A percentile compares a stretch with the other conserved stretches of the same genome.
These are phyloP conservation scores for Aurelia aurita complex sp. Pacific DNA, from an alignment of 30 jellyfish, hydroid and myxozoan species.

Conservation along the genomic window DNA sequence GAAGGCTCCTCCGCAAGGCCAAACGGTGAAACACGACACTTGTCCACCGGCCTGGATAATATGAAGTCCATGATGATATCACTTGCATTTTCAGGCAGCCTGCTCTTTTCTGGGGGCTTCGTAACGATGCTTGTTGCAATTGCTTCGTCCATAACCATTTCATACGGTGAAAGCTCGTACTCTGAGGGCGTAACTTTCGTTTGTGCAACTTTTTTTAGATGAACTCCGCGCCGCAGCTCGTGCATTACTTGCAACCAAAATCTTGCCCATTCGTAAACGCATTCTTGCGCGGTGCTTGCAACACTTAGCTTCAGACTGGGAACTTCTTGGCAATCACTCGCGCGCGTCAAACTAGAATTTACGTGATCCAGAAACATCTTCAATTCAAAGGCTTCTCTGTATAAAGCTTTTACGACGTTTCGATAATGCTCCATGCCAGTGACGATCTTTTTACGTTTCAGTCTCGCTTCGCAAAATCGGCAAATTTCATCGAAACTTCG, in stretches of 20 bases:
- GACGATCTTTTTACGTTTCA: constrained; percentile 39
- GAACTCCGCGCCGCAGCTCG: constrained; percentile 82
- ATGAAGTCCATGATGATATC: constrained; percentile 56
- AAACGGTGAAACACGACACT: background rate
- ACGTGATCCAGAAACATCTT: constrained; percentile 82
- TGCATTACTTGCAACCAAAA: constrained; percentile 92
- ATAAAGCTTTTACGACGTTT: constrained; percentile 73
- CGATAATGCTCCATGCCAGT: constrained; percentile 68
- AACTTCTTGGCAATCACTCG: constrained; percentile 32
- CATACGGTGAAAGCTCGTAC: constrained; percentile 61
- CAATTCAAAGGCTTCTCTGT: constrained; percentile 90
- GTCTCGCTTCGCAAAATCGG: constrained; percentile 84
- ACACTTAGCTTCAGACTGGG: constrained; percentile 51
- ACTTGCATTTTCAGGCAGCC: constrained; percentile 71
- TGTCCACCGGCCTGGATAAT: constrained; percentile 29
- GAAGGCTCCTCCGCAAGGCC: background rate
- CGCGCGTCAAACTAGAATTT: constrained; percentile 39
- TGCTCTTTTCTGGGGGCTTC: constrained; percentile 15
- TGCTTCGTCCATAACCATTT: constrained; percentile 17
- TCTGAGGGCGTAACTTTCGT: constrained; percentile 33
- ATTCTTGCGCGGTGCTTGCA: constrained; percentile 70
- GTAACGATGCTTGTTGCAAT: background rate
- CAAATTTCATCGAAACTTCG: constrained; percentile 73
- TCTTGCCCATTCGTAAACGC: constrained; percentile 91
- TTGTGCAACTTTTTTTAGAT: constrained; percentile 52